phyloP scores from a whole-genome alignment of 2,797 vertebrate species.

The Bovichtus variegatus region DNA sequence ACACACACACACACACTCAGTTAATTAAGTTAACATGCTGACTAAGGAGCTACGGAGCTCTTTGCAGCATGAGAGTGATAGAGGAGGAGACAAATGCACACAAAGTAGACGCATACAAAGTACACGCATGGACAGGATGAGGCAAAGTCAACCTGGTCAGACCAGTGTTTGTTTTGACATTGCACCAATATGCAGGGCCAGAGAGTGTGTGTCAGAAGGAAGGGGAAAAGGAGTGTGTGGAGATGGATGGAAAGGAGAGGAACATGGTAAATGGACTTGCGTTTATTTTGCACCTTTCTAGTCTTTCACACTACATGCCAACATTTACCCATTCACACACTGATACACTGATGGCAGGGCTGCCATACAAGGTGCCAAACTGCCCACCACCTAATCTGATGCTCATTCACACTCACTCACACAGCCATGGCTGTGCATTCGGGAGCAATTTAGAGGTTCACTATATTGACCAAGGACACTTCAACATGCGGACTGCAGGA shows the following conservation, averaged over 20 bases:
- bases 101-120: constrained; percentile 9
- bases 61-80: constrained; percentile 48
- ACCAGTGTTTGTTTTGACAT: constrained; percentile 46
- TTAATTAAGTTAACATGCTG: constrained; percentile 73
- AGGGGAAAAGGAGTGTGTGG: background rate
- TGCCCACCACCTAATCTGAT: too few species aligned
- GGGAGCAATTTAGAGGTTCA: too few species aligned
- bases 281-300: too few species aligned
- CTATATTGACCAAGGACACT: too few species aligned
- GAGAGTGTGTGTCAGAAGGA: background rate
- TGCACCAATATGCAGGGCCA: constrained; percentile 37
- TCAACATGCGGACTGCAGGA: too few species aligned
- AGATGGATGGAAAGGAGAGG: background rate
- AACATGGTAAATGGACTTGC: background rate
- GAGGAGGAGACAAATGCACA: constrained; percentile 6
- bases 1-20: constrained; percentile 49
- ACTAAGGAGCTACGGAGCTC: constrained; percentile 54
- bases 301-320: too few species aligned
- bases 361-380: too few species aligned
- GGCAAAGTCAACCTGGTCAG: constrained; percentile 33
- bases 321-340: too few species aligned
- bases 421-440: too few species aligned
- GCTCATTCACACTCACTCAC: too few species aligned
- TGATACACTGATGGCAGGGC: too few species aligned
- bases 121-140: constrained; percentile 13